Base-by-base conservation (phyloP, 2,888 invertebrate species). In the Tribolium freemani region DNA sequence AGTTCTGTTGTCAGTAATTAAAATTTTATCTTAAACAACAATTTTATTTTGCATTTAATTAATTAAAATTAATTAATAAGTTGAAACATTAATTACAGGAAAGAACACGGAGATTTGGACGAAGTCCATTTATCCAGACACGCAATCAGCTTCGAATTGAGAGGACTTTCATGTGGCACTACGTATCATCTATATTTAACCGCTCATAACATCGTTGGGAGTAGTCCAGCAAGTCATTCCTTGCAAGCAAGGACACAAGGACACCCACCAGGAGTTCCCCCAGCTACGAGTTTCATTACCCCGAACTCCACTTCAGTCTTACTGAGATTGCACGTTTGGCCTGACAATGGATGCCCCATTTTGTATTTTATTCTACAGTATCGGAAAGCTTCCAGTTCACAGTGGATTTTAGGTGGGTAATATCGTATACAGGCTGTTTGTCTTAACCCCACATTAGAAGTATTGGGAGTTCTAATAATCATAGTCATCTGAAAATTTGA, bases 261-360 rank as follows among this genome's bases (percentile, higher is more conserved):
- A 2, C 91, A 92, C 82, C 90, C 92, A 5, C 93, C 93, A 0
- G 92, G 92, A 9, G 88, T 91, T 69, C 93, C 93, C 11, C 87
- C 90, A 2, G 88, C 91, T 0, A 88, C 90, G 1, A 88, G 90
- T 56, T 89, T 93, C 74, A 87, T 93, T 71, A 87, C 89, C n/a
- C 91, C 93, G 6, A 93, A 93, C 83, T 92, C 93, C 1, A 92
- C 93, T 2, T 91, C 92, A 21, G 89, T 92, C 21, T 85, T 90
- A 13, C 87, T 94, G n/a, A 88, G 92, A 71, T 87, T 93, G 72
- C 91, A 91, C 81, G 88, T 90, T 11, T 93, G 93, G 93, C 93
- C 93, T 0, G 92, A 93, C 81, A 92, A 92, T 78, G 93, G 93
- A n/a, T 93, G 93, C 77, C 91, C 92, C 0, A 88, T 93, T 70